Base-by-base conservation (phyloP, 2,113 vertebrate genomes). In the Chloroceryle aenea region DNA sequence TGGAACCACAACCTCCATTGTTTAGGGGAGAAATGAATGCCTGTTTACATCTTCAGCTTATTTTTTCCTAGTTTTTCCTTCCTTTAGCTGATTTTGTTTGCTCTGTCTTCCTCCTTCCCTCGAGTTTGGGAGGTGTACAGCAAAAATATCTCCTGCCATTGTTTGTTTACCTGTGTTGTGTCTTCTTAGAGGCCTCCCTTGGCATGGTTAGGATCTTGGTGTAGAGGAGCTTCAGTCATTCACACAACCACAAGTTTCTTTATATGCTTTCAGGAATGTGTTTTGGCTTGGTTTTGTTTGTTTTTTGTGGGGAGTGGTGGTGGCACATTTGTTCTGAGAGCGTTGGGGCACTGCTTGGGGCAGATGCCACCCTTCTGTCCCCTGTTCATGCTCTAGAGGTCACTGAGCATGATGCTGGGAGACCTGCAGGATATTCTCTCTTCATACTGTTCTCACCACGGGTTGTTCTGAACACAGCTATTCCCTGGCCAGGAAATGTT, bases 311-410 rank as follows among this genome's bases (percentile, higher is more conserved):
- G 5, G 34, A 8, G 7, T 7, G 6, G 5, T 1, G 62, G 38
- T 11, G 17, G 5, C 32, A 7, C 42, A 10, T 56, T 52, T 67
- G 10, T 48, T 66, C 42, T 1, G 0, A 40, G 66, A 64, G 14
- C 0, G 0, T 2, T 0, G 3, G 23, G 20, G 32, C 17, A 16
- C 36, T 77, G 25, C 48, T 29, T 1, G 7, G 16, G 47, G 7
- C 42, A n/a, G 38, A 56, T 62, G 30, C 40, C 0, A 1, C 20
- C 13, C 6, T 68, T 0, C 4, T 21, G 30, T 83, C 36, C 43
- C 14, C 3, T 3, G 0, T 7, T 62, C 1, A 3, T 69, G 62
- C 29, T 78, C 4, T 48, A 5, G 12, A 69, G 71, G 52, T 50
- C 45, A 34, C 25, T 0, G 3, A 89, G 38, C 14, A 18, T 0